These are phyloP conservation scores for Hofmannophila pseudospretella DNA, from an alignment of 2,888 invertebrate genomes.

Conservation along the genomic window DNA sequence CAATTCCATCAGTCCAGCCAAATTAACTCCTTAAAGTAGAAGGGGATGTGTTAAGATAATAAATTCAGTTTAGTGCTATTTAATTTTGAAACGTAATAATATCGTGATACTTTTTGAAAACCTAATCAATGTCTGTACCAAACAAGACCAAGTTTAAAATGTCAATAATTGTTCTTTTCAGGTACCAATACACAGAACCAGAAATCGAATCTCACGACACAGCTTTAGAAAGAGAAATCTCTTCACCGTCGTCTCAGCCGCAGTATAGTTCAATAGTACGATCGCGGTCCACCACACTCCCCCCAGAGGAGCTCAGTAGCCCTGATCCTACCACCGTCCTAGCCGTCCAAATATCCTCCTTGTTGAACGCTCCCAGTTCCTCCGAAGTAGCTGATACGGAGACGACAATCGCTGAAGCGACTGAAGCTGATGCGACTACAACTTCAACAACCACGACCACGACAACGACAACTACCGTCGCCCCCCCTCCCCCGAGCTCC, in stretches of 20 bases:
- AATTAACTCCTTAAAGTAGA: too few species aligned
- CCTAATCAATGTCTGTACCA: too few species aligned
- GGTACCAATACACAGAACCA: conserved; percentile 46
- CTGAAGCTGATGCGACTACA: conserved; percentile 37
- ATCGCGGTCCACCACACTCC: conserved; percentile 47
- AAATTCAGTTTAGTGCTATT: too few species aligned
- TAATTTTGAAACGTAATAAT: too few species aligned
- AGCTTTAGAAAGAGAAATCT: conserved; percentile 60
- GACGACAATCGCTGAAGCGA: conserved; percentile 30
- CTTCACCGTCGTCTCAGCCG: conserved; percentile 50
- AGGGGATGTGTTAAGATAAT: too few species aligned
- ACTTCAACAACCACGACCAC: conserved; percentile 37
- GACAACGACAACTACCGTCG: conserved; percentile 30
- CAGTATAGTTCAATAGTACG: conserved; percentile 62
- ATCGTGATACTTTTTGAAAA: too few species aligned
- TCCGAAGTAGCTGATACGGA: conserved; percentile 28
- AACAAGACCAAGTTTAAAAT: too few species aligned
- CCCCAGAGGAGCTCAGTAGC: conserved; percentile 29
- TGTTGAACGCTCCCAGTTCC: conserved; percentile 51
- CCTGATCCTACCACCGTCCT: conserved; percentile 65
- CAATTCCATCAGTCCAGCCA: too few species aligned
- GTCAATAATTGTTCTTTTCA: conserved; percentile 21
- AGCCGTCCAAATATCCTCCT: conserved; percentile 65
- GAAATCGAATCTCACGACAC: conserved; percentile 53
- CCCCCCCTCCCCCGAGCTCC: conserved; percentile 28